Evolutionary conservation across 2,888 invertebrate species (phyloP).

Genomic region (Caradrina clavipalpis): DNA sequence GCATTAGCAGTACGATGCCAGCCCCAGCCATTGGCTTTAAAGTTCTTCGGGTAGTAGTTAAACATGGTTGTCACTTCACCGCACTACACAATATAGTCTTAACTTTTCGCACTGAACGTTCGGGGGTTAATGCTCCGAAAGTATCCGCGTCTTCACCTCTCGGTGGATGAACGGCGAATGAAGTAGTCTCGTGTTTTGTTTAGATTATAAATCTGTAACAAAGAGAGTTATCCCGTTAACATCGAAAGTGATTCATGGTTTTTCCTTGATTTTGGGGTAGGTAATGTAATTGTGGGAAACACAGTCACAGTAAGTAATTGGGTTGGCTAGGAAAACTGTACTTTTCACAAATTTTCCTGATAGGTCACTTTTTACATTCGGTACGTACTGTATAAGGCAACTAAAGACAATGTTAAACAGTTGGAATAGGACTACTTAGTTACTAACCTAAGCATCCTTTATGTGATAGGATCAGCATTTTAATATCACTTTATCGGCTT

Average conservation of each 20-base stretch:
- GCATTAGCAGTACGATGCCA: slow-evolving; percentile 83
- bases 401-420: too few species aligned
- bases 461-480: neutral
- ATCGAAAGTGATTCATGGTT: slow-evolving; percentile 17
- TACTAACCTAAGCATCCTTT: neutral
- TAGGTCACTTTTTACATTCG: neutral
- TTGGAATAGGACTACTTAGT: neutral
- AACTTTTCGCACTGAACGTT: slow-evolving; percentile 42
- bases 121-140: slow-evolving; percentile 48
- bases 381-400: too few species aligned
- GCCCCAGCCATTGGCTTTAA: slow-evolving; percentile 87
- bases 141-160: slow-evolving; percentile 63
- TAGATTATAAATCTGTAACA: slow-evolving; percentile 64
- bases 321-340: neutral
- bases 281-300: neutral
- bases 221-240: slow-evolving; percentile 54
- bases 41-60: slow-evolving; percentile 86
- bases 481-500: neutral
- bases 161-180: slow-evolving; percentile 62
- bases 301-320: neutral
- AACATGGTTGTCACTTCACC: slow-evolving; percentile 63
- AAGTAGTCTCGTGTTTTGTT: slow-evolving; percentile 39
- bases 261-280: slow-evolving; percentile 5
- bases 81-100: slow-evolving; percentile 19
- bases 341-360: neutral